Conservation (phyloP, 2,113 vertebrate species). For the Etheostoma spectabile region DNA sequence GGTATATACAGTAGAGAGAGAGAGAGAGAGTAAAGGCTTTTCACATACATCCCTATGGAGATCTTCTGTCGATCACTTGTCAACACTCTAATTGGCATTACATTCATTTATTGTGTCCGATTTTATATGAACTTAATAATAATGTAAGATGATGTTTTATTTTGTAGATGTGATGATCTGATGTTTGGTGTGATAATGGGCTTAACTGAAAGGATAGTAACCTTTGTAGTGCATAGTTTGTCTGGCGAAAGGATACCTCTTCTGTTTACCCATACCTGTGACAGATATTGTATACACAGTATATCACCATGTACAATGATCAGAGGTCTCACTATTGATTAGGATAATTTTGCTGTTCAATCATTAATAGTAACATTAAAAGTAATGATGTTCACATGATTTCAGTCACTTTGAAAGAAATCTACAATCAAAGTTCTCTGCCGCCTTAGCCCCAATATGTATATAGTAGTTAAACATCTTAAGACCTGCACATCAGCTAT, state of each 20-base stretch:
- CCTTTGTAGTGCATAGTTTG: neutral
- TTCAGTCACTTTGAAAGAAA: slow-evolving; percentile 6
- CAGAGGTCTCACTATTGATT: neutral
- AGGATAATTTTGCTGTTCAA: neutral
- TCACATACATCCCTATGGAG: neutral
- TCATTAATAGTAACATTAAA: neutral
- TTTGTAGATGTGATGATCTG: neutral
- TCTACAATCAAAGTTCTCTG: neutral
- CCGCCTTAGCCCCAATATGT: neutral
- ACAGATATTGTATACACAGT: no score
- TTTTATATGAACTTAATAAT: neutral
- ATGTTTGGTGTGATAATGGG: neutral
- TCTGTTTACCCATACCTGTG: neutral
- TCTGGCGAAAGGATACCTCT: no score
- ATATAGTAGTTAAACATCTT: neutral
- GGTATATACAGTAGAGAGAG: neutral
- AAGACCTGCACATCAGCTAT: neutral
- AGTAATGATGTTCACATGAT: slow-evolving; percentile 16
- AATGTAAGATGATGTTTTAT: neutral
- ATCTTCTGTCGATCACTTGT: neutral
- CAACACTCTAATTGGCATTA: neutral
- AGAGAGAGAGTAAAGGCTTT: neutral
- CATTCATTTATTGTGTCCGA: neutral
- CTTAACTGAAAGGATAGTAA: neutral
- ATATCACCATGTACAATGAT: neutral